These are phyloP conservation scores for Oxygymnocypris stewartii DNA, from an alignment of 2,113 vertebrate genomes.

Conservation along the genomic window DNA sequence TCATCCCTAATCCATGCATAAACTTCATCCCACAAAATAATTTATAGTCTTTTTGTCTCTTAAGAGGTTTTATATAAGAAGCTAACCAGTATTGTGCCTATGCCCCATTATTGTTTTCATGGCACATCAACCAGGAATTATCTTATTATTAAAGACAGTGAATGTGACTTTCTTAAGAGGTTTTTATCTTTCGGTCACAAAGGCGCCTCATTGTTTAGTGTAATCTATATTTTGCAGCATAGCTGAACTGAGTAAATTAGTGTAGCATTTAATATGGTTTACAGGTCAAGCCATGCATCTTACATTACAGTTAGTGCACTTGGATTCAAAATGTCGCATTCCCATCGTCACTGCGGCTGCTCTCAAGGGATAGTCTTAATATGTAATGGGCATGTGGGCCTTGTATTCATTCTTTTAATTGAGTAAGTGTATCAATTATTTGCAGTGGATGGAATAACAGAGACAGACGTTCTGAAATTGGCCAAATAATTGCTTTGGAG, in stretches of 20 bases:
- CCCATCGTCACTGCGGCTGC: neutral
- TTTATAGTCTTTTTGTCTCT: neutral
- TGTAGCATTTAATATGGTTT: neutral
- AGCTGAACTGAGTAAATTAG: neutral
- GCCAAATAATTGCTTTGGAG: conserved; percentile 24
- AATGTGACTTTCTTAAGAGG: conserved; percentile 1
- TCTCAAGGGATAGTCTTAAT: conserved; percentile 43
- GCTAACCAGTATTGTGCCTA: neutral
- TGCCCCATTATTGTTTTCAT: neutral
- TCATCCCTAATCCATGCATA: neutral
- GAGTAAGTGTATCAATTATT: conserved; percentile 23
- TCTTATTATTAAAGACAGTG: neutral
- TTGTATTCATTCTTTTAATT: conserved; percentile 32
- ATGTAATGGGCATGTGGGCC: neutral
- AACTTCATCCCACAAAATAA: neutral
- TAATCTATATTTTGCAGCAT: conserved; percentile 17
- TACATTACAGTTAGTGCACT: conserved; percentile 8
- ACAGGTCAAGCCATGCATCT: neutral
- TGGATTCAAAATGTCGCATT: conserved; percentile 1
- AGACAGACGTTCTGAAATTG: conserved; percentile 17
- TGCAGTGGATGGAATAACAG: conserved; percentile 22
- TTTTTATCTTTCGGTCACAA: neutral
- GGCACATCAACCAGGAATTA: neutral
- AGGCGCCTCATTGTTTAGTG: neutral
- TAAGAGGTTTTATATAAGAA: neutral